Evolutionary conservation across 2,888 invertebrate genomes (phyloP), one percentile per base, ranked within the genome.

Genomic region (Drosophila ezoana): DNA sequence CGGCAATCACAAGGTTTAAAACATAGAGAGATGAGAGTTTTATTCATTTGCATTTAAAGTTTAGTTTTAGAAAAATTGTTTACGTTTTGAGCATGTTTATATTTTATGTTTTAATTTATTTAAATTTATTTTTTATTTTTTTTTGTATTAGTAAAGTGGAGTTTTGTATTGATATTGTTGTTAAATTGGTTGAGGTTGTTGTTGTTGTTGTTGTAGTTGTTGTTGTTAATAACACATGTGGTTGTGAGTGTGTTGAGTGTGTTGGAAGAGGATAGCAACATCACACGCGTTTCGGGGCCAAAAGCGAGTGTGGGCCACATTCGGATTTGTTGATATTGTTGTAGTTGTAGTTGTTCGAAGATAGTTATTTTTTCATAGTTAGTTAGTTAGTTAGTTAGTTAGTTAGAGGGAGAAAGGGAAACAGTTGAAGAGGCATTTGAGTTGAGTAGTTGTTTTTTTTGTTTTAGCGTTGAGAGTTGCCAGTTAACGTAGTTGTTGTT

Each of bases 341-440:
- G 20, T 54, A 47, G 37, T 60, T 61, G 47, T 49, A 18, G 48
- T 57, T 54, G 64, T 72, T 44, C 63, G 75, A 54, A 70, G 57
- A 72, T 63, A 67, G 67, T 71, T 73, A 54, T 68, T 67, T 53
- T 68, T 67, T 53, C 54, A 67, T 58, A 68, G 69, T 71, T 72
- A 67, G 61, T 72, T 57, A 65, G 70, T 75, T 53, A 68, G 67
- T 62, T 41, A 13, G 40, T 40, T 58, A 72, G 70, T 64, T 71
- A 72, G 70, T 73, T 66, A 81, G 51, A 81, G 75, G 61, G 67
- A 71, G 61, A 70, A 57, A 77, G 75, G 68, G 72, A 75, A 51
- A 86, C 69, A 80, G 68, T 83, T 86, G 86, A 76, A 79, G 88
- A 87, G 79, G 76, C 79, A 79, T 72, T 87, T 71, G 76, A 86